phyloP scores from a whole-genome alignment of 1,140 invertebrate species.

The Semibalanus balanoides region DNA sequence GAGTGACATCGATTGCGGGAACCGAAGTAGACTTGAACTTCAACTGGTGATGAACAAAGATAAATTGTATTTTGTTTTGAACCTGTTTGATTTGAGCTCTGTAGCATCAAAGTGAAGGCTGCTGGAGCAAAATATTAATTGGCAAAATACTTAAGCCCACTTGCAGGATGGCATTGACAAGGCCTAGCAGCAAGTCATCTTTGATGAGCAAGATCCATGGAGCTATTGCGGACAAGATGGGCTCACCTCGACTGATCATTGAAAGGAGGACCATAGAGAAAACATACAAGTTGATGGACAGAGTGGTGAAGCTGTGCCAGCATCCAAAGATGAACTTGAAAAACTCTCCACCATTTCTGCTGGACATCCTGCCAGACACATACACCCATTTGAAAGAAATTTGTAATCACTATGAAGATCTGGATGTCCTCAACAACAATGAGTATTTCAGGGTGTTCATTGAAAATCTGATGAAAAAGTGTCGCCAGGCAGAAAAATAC shows the following conservation, averaged over 20 bases:
- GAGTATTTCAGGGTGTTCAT: constrained; percentile 73
- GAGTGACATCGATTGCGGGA: too few species aligned
- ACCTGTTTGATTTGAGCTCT: too few species aligned
- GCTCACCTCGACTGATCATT: constrained; percentile 64
- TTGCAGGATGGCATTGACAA: constrained; percentile 17
- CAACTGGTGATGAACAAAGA: too few species aligned
- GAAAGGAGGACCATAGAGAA: constrained; percentile 92
- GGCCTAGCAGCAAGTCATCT: neutral
- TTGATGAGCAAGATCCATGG: constrained; percentile 41
- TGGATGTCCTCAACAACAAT: constrained; percentile 76
- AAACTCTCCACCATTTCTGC: constrained; percentile 97
- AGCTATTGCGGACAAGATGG: constrained; percentile 73
- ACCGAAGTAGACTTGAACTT: too few species aligned
- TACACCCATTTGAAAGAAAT: constrained; percentile 90
- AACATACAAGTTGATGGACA: constrained; percentile 98
- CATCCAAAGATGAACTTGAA: constrained; percentile 98
- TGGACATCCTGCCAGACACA: constrained; percentile 97
- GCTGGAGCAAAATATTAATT: too few species aligned
- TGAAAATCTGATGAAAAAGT: constrained; percentile 94
- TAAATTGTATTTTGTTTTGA: too few species aligned
- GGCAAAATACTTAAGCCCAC: too few species aligned
- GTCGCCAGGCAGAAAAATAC: constrained; percentile 93
- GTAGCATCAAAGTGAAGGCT: too few species aligned
- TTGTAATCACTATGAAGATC: constrained; percentile 89
- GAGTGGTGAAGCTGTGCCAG: constrained; percentile 95